Percentiles rank a stretch among this genome's conserved stretches.
phyloP scores from a whole-genome alignment of 2,113 vertebrate genomes.

The Steatornis caripensis region DNA sequence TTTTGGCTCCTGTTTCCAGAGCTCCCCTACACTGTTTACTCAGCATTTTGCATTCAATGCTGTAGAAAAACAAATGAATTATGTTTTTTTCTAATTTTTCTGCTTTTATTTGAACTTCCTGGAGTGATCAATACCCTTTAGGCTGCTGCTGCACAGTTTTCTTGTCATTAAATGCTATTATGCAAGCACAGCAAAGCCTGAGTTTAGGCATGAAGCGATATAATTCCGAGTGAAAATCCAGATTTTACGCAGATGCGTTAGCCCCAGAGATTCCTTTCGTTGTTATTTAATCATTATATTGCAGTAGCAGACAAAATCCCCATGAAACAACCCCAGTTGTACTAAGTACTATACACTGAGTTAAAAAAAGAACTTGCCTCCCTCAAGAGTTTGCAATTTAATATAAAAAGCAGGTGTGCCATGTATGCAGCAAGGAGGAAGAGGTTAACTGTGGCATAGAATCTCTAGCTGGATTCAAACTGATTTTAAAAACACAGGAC shows the following conservation, averaged over 20 bases:
- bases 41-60: not conserved
- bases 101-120: not conserved
- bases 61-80: not conserved
- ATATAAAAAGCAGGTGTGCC: not conserved
- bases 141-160: not conserved
- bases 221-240: not conserved
- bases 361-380: not conserved
- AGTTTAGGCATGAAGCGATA: not conserved
- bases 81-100: not conserved
- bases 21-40: not conserved
- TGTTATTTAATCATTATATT: conserved; percentile 26
- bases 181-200: not conserved
- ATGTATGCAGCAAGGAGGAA: not conserved
- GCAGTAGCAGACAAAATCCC: not conserved
- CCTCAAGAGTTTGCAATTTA: not conserved
- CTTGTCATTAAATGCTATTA: not conserved
- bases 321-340: not conserved
- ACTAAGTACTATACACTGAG: not conserved
- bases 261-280: not conserved
- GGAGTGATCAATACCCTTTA: not conserved
- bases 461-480: not conserved
- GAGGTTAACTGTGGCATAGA: not conserved
- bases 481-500: not conserved
- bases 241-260: not conserved
- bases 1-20: not conserved